Evolutionary conservation across 2,888 invertebrate species (phyloP), one percentile per base, ranked within the genome.

Genomic region (Stramonita haemastoma): DNA sequence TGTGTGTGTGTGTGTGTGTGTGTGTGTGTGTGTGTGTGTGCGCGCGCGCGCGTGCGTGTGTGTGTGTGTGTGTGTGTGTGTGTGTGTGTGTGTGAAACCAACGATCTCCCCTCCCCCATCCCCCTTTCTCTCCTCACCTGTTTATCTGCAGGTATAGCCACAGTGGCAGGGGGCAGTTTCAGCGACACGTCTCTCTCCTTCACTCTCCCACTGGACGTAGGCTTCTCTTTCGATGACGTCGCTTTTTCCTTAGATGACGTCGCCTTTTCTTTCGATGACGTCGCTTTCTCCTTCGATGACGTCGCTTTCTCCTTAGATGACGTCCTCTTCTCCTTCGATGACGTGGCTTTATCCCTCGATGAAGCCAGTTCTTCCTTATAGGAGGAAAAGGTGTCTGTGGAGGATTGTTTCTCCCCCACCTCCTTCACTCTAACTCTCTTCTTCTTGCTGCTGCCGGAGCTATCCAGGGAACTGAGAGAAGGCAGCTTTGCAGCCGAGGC

Each of bases 121-220:
- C 11, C 60, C 66, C 46, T 8, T 46, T 2, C 46, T 2, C 8
- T 2, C 46, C 36, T 87, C 73, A 83, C 87, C 87, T 87, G 87
- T 73, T 87, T 87, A 70, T 83, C 87, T 22, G 56, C 79, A 19
- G 87, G 87, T 32, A 57, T 87, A 46, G 29, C 87, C 36, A 34
- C 89, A 29, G 83, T 83, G 29, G 83, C 36, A 29, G 81, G 56
- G 22, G 83, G 86, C 26, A 87, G 66, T 46, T 87, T 84, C 56
- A 70, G 81, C 26, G 83, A n/a, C 66, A 79, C 87, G 57, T 87
- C 46, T 13, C 57, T 87, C 56, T 60, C 79, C 34, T 56, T 85
- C 17, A 15, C 32, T 46, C 60, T 85, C 57, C 56, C 56, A n/a
- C 84, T 57, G 2, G 83, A 46, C 22, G 1, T 0, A 34, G 17